Base-by-base conservation (phyloP, 2,888 invertebrate genomes). In the Drosophila mayaguana region DNA sequence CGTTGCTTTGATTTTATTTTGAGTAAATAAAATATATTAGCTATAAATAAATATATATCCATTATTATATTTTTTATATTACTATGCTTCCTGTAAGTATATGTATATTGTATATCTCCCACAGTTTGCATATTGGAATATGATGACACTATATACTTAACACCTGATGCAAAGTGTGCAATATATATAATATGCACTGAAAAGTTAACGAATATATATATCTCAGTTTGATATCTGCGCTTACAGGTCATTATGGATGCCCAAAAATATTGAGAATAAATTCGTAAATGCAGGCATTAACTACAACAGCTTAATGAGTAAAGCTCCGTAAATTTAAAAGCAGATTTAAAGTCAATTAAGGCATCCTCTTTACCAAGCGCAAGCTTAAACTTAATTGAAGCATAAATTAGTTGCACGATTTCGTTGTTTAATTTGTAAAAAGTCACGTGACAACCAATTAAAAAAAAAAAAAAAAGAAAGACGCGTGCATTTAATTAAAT, bases 311-410 rank as follows among this genome's bases (percentile, higher is more conserved):
- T 12, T 28, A 25, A 40, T 12, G 25, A 12, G 25, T 5, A 2
- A 3, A 12, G 38, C 40, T 25, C n/a, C 25, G 18, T 38, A 12
- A 54, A n/a, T 54, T 22, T 25, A 40, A 54, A 54, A 40, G 28
- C 54, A 40, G n/a, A 40, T 8, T 54, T 18, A 25, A 54, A 32
- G 46, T 22, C 25, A 18, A 32, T 45, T 25, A 14, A 65, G 20
- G 34, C 20, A 8, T 60, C 18, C 51, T 36, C 32, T 36, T 22
- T 53, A 36, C 18, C 7, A n/a, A 54, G n/a, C 16, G 9, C 16
- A 18, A n/a, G 46, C 28, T 63, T 16, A 53, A 38, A 22, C 18
- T 55, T 34, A 48, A 65, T 55, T 50, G 50, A 50, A 22, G 22
- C 25, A 18, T 34, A 18, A 11, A 64, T 65, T 53, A 25, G 32